Evolutionary conservation across 2,888 invertebrate genomes (phyloP), one percentile per base, ranked within the genome.

Genomic region (Cyaniris semiargus): DNA sequence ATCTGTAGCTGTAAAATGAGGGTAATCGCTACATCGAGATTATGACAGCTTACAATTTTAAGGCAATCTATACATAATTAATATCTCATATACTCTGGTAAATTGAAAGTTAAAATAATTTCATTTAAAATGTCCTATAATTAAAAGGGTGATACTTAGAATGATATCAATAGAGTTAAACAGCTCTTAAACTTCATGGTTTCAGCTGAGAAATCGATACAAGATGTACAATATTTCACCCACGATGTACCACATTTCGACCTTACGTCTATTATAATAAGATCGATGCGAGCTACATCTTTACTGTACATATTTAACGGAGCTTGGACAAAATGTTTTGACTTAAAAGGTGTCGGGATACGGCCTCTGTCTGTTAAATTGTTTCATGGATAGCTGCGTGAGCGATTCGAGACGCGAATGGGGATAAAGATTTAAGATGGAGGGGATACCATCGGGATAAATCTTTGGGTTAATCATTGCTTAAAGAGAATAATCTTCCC

Each of bases 341-440:
- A 31, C 66, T 66, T 31, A 31, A 66, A 66, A 15, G 31, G 66
- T 66, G 66, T 66, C 66, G 27, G 66, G 66, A 66, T 66, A 27
- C 66, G 27, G 27, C 66, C 66, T 7, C 18, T 66, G 66, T 66
- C 66, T 66, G 66, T 31, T 31, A 27, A 66, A 66, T 66, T 27
- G 66, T 31, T 66, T 66, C 27, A 66, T 66, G 66, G 66, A 66
- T 66, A 66, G 1, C 66, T 66, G 66, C 27, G 66, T 27, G 66
- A 66, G 27, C 15, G 66, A 66, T 66, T 66, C 27, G 66, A 66
- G 66, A 66, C 66, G 15, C 27, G 18, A 31, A 31, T 66, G 27
- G 27, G 66, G 66, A 66, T 66, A 31, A 66, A 31, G 66, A 66
- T 31, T 66, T 66, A 66, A 66, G 66, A 66, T 15, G 27, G 15